Conservation (phyloP, 2,888 invertebrate genomes). For the Aspidiotus rigidus region DNA sequence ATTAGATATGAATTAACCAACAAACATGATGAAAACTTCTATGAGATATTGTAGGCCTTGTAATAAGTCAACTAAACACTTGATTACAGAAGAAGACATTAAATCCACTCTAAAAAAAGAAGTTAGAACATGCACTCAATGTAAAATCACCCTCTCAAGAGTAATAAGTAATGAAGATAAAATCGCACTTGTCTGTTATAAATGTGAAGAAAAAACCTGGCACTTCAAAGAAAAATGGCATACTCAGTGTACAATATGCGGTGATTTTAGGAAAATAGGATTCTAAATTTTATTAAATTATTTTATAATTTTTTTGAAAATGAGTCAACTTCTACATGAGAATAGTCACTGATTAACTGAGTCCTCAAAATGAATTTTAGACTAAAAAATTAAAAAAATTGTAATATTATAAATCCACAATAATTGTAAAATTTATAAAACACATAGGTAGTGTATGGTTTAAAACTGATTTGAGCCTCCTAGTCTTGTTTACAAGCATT, state of each 20-base stretch:
- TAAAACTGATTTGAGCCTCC: too few relatives aligned
- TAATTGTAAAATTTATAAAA: too few relatives aligned
- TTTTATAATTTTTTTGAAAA: background rate
- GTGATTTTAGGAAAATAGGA: conserved; percentile 4
- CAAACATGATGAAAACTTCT: conserved; percentile 8
- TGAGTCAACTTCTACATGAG: background rate
- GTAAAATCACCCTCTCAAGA: conserved; percentile 1
- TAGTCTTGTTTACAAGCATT: too few relatives aligned
- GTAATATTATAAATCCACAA: too few relatives aligned
- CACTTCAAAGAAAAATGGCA: conserved; percentile 1
- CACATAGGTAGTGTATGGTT: too few relatives aligned
- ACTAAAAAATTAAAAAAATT: conserved; percentile 1
- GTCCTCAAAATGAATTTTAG: background rate
- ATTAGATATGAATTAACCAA: background rate
- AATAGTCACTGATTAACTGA: background rate
- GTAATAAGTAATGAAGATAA: conserved; percentile 3
- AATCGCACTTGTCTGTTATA: conserved; percentile 8
- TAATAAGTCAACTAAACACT: conserved; percentile 3
- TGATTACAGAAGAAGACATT: background rate
- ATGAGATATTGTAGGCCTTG: conserved; percentile 8
- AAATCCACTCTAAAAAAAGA: conserved; percentile 7
- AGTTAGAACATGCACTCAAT: conserved; percentile 8
- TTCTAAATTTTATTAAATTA: background rate
- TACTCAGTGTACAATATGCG: conserved; percentile 6
- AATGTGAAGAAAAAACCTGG: conserved; percentile 3